A percentile compares a stretch with the other conserved stretches of the same genome.
These are phyloP conservation scores for Ochropacha duplaris DNA, from an alignment of 2,888 invertebrate genomes.

Conservation along the genomic window DNA sequence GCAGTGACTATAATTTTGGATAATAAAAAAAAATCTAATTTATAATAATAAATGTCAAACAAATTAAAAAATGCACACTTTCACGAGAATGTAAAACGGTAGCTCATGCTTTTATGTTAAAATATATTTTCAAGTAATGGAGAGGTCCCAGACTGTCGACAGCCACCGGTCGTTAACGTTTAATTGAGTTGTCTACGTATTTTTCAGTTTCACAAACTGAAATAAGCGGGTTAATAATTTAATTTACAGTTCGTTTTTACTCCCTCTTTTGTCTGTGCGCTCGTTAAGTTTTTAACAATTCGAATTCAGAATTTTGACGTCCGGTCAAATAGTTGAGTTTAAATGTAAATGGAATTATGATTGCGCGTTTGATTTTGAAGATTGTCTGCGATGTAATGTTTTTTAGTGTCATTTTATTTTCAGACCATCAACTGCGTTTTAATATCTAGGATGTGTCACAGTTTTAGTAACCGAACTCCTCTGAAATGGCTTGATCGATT, in stretches of 20 bases:
- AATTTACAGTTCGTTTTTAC: conserved; percentile 11
- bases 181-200: conserved; percentile 26
- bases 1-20: too few species aligned
- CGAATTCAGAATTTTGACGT: neutral
- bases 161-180: conserved; percentile 6
- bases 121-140: conserved; percentile 10
- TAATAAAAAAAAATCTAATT: too few species aligned
- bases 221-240: conserved; percentile 9
- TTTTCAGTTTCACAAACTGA: conserved; percentile 18
- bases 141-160: conserved; percentile 8
- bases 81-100: neutral
- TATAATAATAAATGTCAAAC: neutral
- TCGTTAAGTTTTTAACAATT: neutral
- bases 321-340: neutral
- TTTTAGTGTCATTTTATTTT: too few species aligned
- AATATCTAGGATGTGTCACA: too few species aligned
- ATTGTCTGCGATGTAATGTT: neutral
- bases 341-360: neutral
- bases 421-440: too few species aligned
- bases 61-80: neutral
- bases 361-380: too few species aligned
- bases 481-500: neutral
- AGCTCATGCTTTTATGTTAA: conserved; percentile 8
- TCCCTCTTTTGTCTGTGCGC: neutral
- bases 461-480: too few species aligned